Evolutionary conservation across 2,797 vertebrate species (phyloP), one percentile per base, ranked within the genome.

Genomic region (Hydrocynus forskahlii): DNA sequence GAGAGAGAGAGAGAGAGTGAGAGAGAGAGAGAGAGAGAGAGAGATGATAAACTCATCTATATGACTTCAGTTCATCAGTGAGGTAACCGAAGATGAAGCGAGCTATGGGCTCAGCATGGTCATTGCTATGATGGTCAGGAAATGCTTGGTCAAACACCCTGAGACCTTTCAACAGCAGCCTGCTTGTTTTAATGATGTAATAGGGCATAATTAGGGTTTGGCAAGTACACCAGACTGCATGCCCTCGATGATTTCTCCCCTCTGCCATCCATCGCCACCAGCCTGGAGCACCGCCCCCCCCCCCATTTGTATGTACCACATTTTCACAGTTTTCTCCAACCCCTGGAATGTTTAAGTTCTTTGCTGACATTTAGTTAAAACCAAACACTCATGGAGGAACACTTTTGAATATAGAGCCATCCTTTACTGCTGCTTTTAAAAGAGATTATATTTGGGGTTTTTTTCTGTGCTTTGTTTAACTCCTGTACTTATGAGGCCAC

Each of bases 131-230:
- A 90, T 87, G 89, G 80, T 90, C 90, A 93, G 93, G 93, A 94
- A 93, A 94, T 95, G 91, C 91, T 94, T 93, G 91, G 91, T 91
- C 91, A 93, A 87, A 91, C 92, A 92, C 91, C 90, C 92, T 88
- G 88, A 91, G 91, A 92, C 92, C 93, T 89, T 84, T 90, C 86
- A 89, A 92, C 90, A 92, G 91, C 90, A 84, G 91, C 84, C 88
- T 88, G 87, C 87, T 93, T 94, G 92, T 93, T 89, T 92, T 92
- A 91, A 92, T 91, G 91, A 90, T 94, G 91, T 94, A 94, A 94
- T 93, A 91, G 91, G 92, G 90, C 87, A 90, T 91, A 92, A 94
- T 94, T 93, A 91, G 85, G 84, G 87, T 82, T 91, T 93, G 92
- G 91, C 91, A 92, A 82, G 89, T 87, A 86, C 17, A 66, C 64